phyloP scores from a whole-genome alignment of 2,888 invertebrate genomes.

The Hemaris fuciformis region DNA sequence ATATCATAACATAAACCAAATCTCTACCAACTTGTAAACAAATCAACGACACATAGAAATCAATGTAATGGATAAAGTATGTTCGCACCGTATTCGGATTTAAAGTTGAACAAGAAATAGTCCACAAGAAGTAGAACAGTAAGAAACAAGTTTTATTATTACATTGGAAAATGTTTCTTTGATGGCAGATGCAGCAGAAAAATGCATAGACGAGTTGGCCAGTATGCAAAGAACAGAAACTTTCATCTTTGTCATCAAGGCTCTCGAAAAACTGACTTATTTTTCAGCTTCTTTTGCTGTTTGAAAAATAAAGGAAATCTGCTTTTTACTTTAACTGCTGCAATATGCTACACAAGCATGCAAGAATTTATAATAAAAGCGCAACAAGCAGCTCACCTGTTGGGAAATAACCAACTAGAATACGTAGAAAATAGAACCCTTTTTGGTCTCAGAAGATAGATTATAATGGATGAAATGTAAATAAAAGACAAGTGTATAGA shows the following conservation, averaged over 20 bases:
- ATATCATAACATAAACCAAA: background rate
- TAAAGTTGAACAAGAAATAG: background rate
- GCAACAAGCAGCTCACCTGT: no score
- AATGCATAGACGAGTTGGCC: conserved; percentile 7
- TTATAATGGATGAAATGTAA: no score
- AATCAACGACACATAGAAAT: background rate
- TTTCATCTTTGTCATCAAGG: conserved; percentile 13
- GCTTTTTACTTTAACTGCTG: no score
- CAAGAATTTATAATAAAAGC: no score
- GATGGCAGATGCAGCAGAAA: conserved; percentile 10
- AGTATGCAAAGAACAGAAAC: conserved; percentile 10
- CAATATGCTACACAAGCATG: no score
- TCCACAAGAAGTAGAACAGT: background rate
- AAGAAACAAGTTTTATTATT: conserved; percentile 13
- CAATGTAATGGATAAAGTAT: background rate
- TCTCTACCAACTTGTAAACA: background rate
- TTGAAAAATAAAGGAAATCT: no score
- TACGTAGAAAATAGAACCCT: no score
- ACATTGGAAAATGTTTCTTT: conserved; percentile 15
- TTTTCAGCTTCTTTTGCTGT: background rate
- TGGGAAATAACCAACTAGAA: no score
- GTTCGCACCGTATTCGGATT: background rate
- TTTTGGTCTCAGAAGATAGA: no score
- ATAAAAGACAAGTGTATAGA: no score
- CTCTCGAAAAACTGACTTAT: background rate